A percentile compares a stretch with the other conserved stretches of the same genome.
Conservation (phyloP, 2,113 vertebrate species). For the Trogon surrucura region DNA sequence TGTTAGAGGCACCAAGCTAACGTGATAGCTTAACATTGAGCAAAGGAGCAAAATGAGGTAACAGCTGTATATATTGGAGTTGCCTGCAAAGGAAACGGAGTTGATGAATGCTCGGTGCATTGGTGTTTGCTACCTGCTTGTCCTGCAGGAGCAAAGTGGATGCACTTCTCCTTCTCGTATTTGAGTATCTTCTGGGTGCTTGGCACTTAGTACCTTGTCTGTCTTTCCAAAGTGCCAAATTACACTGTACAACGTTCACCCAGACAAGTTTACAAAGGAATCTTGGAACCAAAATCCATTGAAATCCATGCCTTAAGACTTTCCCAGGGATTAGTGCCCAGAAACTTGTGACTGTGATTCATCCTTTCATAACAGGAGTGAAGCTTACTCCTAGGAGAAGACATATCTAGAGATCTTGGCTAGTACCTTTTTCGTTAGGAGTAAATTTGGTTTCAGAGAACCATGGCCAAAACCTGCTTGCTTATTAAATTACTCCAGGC, state of each 20-base stretch:
- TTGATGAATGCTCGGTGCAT: not conserved
- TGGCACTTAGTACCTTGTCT: not conserved
- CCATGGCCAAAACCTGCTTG: not conserved
- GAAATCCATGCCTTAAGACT: not conserved
- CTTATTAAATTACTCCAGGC: not conserved
- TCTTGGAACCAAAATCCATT: not conserved
- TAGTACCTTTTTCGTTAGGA: not conserved
- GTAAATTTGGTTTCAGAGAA: not conserved
- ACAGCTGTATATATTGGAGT: not conserved
- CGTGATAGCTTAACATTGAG: not conserved
- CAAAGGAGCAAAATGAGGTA: not conserved
- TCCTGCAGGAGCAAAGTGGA: not conserved
- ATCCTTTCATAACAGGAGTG: not conserved
- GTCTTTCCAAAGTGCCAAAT: not conserved
- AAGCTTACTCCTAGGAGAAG: not conserved
- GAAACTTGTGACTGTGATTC: conserved; percentile 20
- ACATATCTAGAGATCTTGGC: not conserved
- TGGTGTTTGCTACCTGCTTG: not conserved
- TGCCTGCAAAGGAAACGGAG: not conserved
- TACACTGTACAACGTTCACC: not conserved
- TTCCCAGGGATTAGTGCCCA: not conserved
- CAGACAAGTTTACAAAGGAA: not conserved
- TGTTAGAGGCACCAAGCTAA: not conserved
- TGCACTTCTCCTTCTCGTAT: not conserved
- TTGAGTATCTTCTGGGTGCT: not conserved